Evolutionary conservation across 2,797 vertebrate species (phyloP), one percentile per base, ranked within the genome.

Genomic region (Lophotriccus pileatus): DNA sequence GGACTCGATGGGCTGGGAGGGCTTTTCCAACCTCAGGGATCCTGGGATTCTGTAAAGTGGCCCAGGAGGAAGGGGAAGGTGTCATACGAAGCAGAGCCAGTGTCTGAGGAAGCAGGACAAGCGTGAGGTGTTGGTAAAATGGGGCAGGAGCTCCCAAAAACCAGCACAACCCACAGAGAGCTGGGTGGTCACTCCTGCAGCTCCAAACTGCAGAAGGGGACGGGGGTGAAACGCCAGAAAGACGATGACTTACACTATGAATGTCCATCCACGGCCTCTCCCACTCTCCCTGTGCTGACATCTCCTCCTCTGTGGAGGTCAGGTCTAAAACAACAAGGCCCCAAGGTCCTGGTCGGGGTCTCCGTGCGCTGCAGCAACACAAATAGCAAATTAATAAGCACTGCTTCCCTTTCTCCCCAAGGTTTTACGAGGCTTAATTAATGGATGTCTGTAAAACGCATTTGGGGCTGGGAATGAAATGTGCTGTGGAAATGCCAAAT

Each of bases 401-500:
- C 83, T 27, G 87, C 93, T 96, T 86, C 91, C 80, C 58, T 62
- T 85, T 74, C 83, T 95, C 94, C 93, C 95, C 72, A 79, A 94
- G 95, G 95, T 89, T 96, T 95, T 76, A 89, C 2, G 21, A 90
- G 77, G 96, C 91, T 96, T 94, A 96, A 95, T 96, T 95, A 96
- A 96, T 93, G 94, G 93, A 95, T 7, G 94, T 63, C 94, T 96
- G 94, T 75, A 86, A 95, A 96, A 96, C 0, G 95, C 96, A 90
- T 94, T 96, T 82, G 92, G 93, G 93, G 93, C 93, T 15, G 91
- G 94, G 96, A 95, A 96, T 95, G 95, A 96, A 95, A 96, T 94
- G 96, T 89, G 95, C 91, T 94, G 89, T 94, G 95, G 96, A 96
- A 96, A 96, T 95, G 95, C 93, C 94, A 96, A 93, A 95, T 96